phyloP scores from a whole-genome alignment of 2,888 invertebrate genomes.

The Ephialtes manifestator region DNA sequence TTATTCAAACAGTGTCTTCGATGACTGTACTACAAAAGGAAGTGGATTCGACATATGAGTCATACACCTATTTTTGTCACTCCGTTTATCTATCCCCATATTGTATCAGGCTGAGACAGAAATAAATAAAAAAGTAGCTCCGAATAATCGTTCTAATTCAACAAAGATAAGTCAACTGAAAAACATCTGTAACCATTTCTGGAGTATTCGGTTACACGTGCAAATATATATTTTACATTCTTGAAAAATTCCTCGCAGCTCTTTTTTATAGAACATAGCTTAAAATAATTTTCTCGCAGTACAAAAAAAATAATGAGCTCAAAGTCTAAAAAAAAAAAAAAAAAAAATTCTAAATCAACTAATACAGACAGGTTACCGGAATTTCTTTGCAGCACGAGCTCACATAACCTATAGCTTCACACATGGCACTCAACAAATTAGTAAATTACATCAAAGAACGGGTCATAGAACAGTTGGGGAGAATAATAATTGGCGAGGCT shows the following conservation, averaged over 20 bases:
- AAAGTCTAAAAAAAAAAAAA: too few species aligned
- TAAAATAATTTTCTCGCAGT: constrained; percentile 15
- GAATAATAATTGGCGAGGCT: neutral
- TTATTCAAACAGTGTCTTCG: constrained; percentile 42
- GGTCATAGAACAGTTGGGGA: neutral
- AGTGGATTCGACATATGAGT: constrained; percentile 56
- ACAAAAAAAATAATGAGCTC: neutral
- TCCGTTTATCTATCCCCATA: constrained; percentile 35
- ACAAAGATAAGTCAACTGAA: neutral
- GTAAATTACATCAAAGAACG: neutral
- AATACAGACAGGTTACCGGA: neutral
- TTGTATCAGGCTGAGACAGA: constrained; percentile 13
- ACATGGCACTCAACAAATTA: constrained; percentile 24
- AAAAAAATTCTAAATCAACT: too few species aligned
- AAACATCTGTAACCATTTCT: neutral
- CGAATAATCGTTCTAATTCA: neutral
- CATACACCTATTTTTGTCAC: constrained; percentile 56
- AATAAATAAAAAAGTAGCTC: neutral
- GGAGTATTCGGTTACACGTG: neutral
- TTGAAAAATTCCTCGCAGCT: constrained; percentile 28
- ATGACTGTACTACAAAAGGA: constrained; percentile 43
- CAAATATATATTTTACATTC: constrained; percentile 48
- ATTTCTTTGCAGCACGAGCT: constrained; percentile 13
- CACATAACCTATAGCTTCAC: constrained; percentile 52
- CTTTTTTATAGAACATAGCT: constrained; percentile 23